Evolutionary conservation across 2,113 vertebrate species (phyloP), one percentile per base, ranked within the genome.

Genomic region (Conger conger): DNA sequence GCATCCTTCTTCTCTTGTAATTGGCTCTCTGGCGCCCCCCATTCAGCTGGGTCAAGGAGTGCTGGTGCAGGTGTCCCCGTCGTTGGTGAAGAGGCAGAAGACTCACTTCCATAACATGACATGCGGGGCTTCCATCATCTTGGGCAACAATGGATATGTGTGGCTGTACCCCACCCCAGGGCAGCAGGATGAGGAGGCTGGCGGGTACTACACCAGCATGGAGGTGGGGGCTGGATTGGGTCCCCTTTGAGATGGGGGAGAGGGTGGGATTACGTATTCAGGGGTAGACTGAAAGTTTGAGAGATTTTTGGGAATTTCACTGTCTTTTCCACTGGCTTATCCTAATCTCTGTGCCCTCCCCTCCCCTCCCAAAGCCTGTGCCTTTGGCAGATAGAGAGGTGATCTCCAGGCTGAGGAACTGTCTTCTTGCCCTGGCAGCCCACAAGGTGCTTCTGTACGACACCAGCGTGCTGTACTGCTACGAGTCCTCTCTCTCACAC

Each of bases 401-500:
- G 88, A 99, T 99, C 90, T 99, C 98, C 36, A 94, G 98, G 78
- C 94, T 99, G 78, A 97, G 97, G 86, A 99, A 99, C 93, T 99
- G 98, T 87, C 87, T 99, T 0, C 42, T 99, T 42, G 96, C 96
- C 35, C 91, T 99, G 93, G 93, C 95, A 1, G 90, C 95, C 13
- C 96, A 99, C 91, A 97, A 96, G 88, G 87, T 99, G 89, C 92
- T 97, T 85, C 90, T 99, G 82, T 99, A 96, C 37, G 98, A 99
- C 87, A 99, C 98, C 88, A 99, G 98, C 85, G 96, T 99, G 86
- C 93, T 99, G 18, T 99, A 99, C 76, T 99, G 98, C 94, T 99
- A 98, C 0, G 98, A 99, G 86, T 97, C 96, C 0, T 98, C 98
- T 23, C 93, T 98, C 83, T 68, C 94, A 0, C 97, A 99, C 80